Base-by-base conservation (phyloP, 1,140 invertebrate genomes). In the Tetramorium simillimum region DNA sequence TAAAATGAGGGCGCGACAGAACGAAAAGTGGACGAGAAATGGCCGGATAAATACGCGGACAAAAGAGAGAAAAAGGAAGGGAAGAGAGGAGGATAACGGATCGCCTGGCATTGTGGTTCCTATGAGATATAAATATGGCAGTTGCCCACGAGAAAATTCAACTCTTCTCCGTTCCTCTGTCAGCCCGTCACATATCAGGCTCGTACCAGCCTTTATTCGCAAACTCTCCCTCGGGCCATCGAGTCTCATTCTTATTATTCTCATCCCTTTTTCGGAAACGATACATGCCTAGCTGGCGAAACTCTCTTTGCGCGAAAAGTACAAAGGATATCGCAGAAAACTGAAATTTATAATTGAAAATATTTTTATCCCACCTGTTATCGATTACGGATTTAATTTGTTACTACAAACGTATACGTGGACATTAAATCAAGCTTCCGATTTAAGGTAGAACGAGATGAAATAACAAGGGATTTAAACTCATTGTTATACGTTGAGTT, bases 81-180 rank as follows among this genome's bases (percentile, higher is more conserved):
- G 49, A n/a, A 37, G 12, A 63, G 28, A 24, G 18, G 58, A 6
- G 60, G 33, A 43, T 77, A 43, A 80, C 62, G 56, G 18, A 33
- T 46, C n/a, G 24, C 18, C 10, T 33, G 12, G 65, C 14, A 63
- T 78, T 49, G 65, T 40, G 56, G 53, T 46, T 86, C 28, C 56
- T 72, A 14, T 46, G 75, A 88, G 70, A 73, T 87, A 88, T 77
- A 65, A 56, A 78, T 63, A 65, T 62, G 28, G 67, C 51, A 46
- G 65, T 69, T 82, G 28, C 51, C 24, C 53, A 70, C 24, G 80
- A 37, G 69, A 43, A 84, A 73, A 73, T 84, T 84, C 80, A 84
- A 37, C 56, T 62, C 69, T 56, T 58, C 40, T 58, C 51, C 40
- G 14, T 82, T 82, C 12, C 33, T 84, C 80, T 85, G 65, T 87